Percentiles rank a stretch among this genome's conserved stretches.
These are phyloP conservation scores for Glaucopsyche alexis DNA, from an alignment of 2,888 invertebrate species.

Conservation along the genomic window DNA sequence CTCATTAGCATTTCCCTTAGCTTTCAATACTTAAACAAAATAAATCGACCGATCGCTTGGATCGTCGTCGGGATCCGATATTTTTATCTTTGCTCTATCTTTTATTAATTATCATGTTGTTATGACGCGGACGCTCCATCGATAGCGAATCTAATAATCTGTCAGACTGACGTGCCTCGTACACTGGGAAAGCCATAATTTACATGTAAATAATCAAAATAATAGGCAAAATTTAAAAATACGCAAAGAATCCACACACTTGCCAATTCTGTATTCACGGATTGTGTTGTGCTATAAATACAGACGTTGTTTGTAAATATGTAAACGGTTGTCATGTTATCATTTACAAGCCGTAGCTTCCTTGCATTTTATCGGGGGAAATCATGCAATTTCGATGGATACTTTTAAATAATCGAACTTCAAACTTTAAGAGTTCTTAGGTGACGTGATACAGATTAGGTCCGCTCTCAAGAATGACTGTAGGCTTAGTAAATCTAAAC, in stretches of 20 bases:
- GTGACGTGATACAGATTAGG: too few relatives aligned
- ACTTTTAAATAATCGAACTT: too few relatives aligned
- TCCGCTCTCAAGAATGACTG: too few relatives aligned
- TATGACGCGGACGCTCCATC: conserved; percentile 20
- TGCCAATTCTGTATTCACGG: neutral
- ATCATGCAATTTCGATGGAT: neutral
- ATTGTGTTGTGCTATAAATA: neutral
- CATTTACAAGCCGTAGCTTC: neutral
- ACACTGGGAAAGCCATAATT: neutral
- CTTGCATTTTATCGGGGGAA: neutral
- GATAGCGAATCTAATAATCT: conserved; percentile 30
- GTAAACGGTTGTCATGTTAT: neutral
- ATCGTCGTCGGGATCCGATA: conserved; percentile 31
- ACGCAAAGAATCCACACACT: neutral
- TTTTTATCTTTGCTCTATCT: conserved; percentile 30
- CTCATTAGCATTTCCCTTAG: neutral
- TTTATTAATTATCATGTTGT: conserved; percentile 30
- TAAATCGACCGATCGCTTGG: neutral
- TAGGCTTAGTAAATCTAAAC: too few relatives aligned
- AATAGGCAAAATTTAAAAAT: neutral
- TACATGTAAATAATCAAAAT: conserved; percentile 12
- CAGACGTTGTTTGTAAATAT: neutral
- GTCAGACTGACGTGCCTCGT: neutral
- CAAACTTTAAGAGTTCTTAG: too few relatives aligned
- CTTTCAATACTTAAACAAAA: neutral